Base-by-base conservation (phyloP, 2,888 invertebrate genomes). In the Epiblema foenella region DNA sequence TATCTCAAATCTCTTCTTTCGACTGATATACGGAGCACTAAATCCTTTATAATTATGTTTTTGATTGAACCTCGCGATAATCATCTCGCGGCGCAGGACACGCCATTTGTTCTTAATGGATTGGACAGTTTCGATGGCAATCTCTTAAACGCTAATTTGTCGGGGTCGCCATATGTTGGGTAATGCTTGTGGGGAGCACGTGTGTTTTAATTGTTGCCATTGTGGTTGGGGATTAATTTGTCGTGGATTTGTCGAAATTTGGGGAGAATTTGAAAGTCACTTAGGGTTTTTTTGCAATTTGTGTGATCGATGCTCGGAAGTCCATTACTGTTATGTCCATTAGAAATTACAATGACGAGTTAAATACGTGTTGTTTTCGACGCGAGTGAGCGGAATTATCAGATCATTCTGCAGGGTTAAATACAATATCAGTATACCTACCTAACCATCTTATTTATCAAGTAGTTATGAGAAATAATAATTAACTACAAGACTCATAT, bases 61-160 rank as follows among this genome's bases (percentile, higher is more conserved):
- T 83, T 88, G 89, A 91, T 91, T 88, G 88, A 89, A 89, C 88
- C 85, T 82, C 78, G 78, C 78, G 90, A 89, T 90, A 89, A 87
- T 87, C 83, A 91, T 90, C 88, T 88, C 89, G 29, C 88, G 88
- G 87, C 90, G 87, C 83, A 83, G 64, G 64, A 64, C 64, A 64
- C 88, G 84, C 88, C 91, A 90, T 90, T 91, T 91, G 92, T 88
- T 81, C 83, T 79, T 90, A 91, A 91, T 91, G 89, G 89, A 90
- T 88, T 85, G 89, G 85, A 86, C 87, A 84, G 83, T 84, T 85
- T 83, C 85, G 89, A 91, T 89, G 88, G 88, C 89, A 88, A 91
- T 91, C 92, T 92, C 85, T 89, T 89, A 88, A 89, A 87, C 83
- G 87, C 83, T 85, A 88, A 91, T 91, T 91, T 89, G 89, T 88